These are phyloP conservation scores for Drosophila sproati DNA, from an alignment of 1,140 invertebrate genomes.

Conservation along the genomic window DNA sequence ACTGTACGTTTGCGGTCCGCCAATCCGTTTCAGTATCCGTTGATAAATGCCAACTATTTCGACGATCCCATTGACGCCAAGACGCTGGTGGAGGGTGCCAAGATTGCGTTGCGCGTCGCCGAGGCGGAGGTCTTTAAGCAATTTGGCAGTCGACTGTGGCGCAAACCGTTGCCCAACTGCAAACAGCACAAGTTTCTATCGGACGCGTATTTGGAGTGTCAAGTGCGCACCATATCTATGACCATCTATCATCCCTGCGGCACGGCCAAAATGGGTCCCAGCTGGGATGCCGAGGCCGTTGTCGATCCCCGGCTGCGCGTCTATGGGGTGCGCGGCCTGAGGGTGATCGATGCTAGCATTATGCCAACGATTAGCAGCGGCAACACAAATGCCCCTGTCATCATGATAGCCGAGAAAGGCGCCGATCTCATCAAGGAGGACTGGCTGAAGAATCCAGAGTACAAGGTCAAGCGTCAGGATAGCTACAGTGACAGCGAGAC, in stretches of 20 bases:
- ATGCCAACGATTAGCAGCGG: slow-evolving; percentile 94
- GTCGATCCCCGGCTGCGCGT: slow-evolving; percentile 92
- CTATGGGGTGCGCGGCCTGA: slow-evolving; percentile 90
- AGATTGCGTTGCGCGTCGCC: slow-evolving; percentile 89
- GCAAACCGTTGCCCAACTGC: slow-evolving; percentile 91
- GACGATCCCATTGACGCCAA: slow-evolving; percentile 90
- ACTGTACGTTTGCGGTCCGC: slow-evolving; percentile 89
- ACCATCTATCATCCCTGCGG: slow-evolving; percentile 94
- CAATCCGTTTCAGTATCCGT: slow-evolving; percentile 93
- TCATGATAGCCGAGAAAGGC: slow-evolving; percentile 95
- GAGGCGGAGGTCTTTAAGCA: slow-evolving; percentile 92
- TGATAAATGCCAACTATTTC: slow-evolving; percentile 96
- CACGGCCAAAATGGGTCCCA: slow-evolving; percentile 93
- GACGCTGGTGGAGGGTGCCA: slow-evolving; percentile 93
- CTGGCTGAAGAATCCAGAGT: slow-evolving; percentile 86
- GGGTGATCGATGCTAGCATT: slow-evolving; percentile 95
- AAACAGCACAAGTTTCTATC: slow-evolving; percentile 89
- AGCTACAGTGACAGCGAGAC: slow-evolving; percentile 27
- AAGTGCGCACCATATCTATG: slow-evolving; percentile 93
- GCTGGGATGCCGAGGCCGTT: slow-evolving; percentile 90
- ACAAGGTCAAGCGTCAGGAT: slow-evolving; percentile 65
- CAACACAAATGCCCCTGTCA: slow-evolving; percentile 93
- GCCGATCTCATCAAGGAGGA: slow-evolving; percentile 92
- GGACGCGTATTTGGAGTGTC: slow-evolving; percentile 94
- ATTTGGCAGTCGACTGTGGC: slow-evolving; percentile 91